phyloP scores from a whole-genome alignment of 2,797 vertebrate genomes.

The Rhabdomys pumilio region DNA sequence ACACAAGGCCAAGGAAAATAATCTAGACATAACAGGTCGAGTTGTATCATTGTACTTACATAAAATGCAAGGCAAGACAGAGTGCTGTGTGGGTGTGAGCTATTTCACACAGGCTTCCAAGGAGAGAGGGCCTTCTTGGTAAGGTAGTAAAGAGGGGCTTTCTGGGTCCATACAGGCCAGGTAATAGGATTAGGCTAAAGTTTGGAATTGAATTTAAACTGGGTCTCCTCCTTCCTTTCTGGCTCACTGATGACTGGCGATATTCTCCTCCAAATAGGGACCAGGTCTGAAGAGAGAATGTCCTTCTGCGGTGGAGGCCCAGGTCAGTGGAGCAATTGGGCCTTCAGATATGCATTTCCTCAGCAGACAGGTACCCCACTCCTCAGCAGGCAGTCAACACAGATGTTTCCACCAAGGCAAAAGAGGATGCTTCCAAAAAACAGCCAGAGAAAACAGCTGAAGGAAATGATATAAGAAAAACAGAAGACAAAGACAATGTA shows the following conservation, averaged over 20 bases:
- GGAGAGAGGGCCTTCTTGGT: background rate
- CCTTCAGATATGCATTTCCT: background rate
- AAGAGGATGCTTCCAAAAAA: slow-evolving; percentile 28
- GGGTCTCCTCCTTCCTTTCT: background rate
- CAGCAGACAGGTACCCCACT: no score
- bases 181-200: background rate
- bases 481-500: slow-evolving; percentile 19
- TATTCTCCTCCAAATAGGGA: background rate
- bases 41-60: background rate
- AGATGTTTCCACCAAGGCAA: background rate
- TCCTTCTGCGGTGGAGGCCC: background rate
- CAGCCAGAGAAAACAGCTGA: slow-evolving; percentile 47
- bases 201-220: slow-evolving; percentile 45
- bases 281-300: background rate
- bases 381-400: background rate
- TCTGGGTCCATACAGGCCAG: background rate
- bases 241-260: background rate
- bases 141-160: background rate
- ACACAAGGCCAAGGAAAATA: background rate
- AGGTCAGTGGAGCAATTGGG: background rate
- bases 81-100: background rate
- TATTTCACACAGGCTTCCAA: slow-evolving; percentile 30
- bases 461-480: slow-evolving; percentile 19
- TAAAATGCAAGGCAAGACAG: background rate
- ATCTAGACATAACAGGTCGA: background rate